Conservation (phyloP, 2,113 vertebrate species). For the Oophaga pumilio region DNA sequence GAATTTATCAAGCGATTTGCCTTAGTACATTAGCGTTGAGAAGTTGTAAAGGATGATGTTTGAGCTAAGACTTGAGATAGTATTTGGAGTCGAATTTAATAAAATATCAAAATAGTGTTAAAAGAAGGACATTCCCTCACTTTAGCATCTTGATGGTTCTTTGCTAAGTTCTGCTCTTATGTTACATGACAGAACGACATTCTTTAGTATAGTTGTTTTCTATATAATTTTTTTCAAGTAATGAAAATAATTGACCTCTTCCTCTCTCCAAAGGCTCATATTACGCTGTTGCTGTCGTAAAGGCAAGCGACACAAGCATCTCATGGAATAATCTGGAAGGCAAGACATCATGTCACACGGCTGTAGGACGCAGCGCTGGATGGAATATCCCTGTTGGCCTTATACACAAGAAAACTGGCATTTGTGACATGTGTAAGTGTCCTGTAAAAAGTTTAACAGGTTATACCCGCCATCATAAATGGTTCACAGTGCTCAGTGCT, state of each 20-base stretch:
- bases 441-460: background rate
- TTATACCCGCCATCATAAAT: no score
- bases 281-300: conserved; percentile 81
- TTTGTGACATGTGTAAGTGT: conserved; percentile 70
- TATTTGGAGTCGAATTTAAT: no score
- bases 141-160: no score
- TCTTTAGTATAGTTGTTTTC: background rate
- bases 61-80: no score
- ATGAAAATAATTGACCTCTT: background rate
- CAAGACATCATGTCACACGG: conserved; percentile 86
- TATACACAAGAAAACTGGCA: conserved; percentile 59
- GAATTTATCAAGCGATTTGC: no score
- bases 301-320: conserved; percentile 67
- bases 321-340: conserved; percentile 68
- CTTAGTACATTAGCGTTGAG: no score
- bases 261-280: conserved; percentile 61
- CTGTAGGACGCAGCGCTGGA: conserved; percentile 80
- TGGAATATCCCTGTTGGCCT: conserved; percentile 81
- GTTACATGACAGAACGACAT: background rate
- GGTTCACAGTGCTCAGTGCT: no score
- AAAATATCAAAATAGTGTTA: no score
- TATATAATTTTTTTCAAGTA: background rate
- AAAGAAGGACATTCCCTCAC: no score
- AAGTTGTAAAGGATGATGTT: no score
- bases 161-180: no score